Conservation (phyloP, 2,113 vertebrate species). For the Colistium nudipinnis region DNA sequence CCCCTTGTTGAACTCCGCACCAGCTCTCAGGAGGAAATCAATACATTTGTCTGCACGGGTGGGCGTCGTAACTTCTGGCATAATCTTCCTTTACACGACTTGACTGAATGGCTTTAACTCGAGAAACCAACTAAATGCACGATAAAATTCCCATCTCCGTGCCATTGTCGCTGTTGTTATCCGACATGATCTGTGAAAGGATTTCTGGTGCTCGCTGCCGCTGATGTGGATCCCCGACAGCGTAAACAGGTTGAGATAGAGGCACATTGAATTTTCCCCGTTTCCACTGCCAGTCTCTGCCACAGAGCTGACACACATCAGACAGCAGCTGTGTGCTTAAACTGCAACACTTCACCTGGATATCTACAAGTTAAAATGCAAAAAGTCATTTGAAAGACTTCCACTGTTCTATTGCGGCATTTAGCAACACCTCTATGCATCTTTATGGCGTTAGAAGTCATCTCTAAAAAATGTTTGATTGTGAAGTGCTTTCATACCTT, state of each 20-base stretch:
- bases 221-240: slow-evolving; percentile 51
- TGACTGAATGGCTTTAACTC: slow-evolving; percentile 24
- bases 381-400: background rate
- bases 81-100: slow-evolving; percentile 15
- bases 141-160: slow-evolving; percentile 40
- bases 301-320: slow-evolving; percentile 26
- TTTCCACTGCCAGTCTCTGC: slow-evolving; percentile 14
- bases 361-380: slow-evolving; percentile 14
- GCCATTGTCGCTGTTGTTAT: slow-evolving; percentile 43
- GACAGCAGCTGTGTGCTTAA: slow-evolving; percentile 30
- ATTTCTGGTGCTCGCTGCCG: slow-evolving; percentile 35
- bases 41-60: slow-evolving; percentile 39
- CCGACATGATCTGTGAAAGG: slow-evolving; percentile 23
- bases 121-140: slow-evolving; percentile 18
- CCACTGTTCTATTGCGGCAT: background rate
- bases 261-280: slow-evolving; percentile 17
- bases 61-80: slow-evolving; percentile 16
- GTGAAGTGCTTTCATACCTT: too few species aligned
- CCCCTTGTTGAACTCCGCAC: slow-evolving; percentile 1
- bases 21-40: slow-evolving; percentile 33
- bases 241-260: slow-evolving; percentile 52
- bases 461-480: too few species aligned
- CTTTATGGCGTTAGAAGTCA: too few species aligned
- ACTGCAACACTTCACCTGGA: slow-evolving; percentile 35
- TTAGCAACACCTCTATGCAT: too few species aligned